These are phyloP conservation scores for Raphicerus campestris DNA, from an alignment of 2,113 vertebrate genomes.

Conservation along the genomic window DNA sequence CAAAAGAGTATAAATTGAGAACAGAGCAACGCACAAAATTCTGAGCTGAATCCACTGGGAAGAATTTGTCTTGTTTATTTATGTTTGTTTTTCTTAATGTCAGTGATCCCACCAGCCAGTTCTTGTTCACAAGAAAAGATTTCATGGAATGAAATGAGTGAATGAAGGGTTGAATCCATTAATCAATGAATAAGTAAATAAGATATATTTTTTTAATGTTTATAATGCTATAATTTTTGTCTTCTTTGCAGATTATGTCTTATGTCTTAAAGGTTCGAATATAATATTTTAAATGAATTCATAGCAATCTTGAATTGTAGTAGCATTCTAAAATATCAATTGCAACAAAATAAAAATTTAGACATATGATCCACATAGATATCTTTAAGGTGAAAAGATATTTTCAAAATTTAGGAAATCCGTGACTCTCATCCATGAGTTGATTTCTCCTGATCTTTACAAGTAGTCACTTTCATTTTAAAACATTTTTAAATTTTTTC, in stretches of 20 bases:
- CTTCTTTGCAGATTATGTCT: not conserved
- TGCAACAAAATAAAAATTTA: not conserved
- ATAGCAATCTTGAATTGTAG: not conserved
- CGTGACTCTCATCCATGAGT: not conserved
- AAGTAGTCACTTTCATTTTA: not conserved
- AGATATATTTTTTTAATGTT: not conserved
- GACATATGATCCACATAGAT: not conserved
- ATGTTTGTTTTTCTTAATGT: not conserved
- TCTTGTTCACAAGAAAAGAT: not conserved
- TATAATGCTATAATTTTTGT: not conserved
- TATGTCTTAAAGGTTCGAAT: not conserved
- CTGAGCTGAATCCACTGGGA: not conserved
- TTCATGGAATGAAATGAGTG: not conserved
- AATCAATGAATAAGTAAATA: not conserved
- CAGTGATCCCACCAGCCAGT: not conserved
- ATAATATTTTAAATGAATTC: not conserved
- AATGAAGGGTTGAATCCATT: not conserved
- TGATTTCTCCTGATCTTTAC: not conserved
- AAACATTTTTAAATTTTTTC: not conserved
- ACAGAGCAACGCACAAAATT: not conserved
- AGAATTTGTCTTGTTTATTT: not conserved
- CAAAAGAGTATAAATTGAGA: not conserved
- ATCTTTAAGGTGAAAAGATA: not conserved
- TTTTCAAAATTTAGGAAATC: not conserved
- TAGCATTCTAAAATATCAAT: not conserved